phyloP scores from a whole-genome alignment of 2,797 vertebrate species.

The Myotis daubentonii region DNA sequence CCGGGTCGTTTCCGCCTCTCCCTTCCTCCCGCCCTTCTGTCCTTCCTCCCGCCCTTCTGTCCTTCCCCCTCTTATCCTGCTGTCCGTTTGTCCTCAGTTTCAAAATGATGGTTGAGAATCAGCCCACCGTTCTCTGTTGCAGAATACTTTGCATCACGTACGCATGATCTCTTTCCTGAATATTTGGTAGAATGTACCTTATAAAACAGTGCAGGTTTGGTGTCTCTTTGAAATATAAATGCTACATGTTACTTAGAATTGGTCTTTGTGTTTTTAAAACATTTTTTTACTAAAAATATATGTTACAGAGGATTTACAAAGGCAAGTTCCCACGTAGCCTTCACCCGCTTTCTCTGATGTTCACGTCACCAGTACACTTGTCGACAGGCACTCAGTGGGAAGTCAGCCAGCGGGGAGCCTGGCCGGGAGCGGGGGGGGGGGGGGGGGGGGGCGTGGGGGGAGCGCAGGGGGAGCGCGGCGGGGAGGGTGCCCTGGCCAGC shows the following conservation, averaged over 20 bases:
- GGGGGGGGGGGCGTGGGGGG: too few relatives aligned
- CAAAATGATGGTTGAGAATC: not conserved
- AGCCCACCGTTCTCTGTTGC: not conserved
- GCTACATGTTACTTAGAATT: not conserved
- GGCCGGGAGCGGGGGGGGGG: too few relatives aligned
- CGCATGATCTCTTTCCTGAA: not conserved
- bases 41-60: too few relatives aligned
- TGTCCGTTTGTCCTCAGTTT: not conserved
- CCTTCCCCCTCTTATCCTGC: not conserved
- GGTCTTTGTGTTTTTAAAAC: not conserved
- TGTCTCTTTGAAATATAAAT: not conserved
- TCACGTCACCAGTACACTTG: not conserved
- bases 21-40: too few relatives aligned
- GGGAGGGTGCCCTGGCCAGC: too few relatives aligned
- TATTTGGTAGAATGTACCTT: not conserved
- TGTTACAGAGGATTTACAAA: not conserved
- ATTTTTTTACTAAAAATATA: not conserved
- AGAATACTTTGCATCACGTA: not conserved
- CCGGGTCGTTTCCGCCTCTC: rapidly evolving
- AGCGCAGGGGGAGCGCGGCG: too few relatives aligned
- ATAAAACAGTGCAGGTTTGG: not conserved
- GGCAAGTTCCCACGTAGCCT: not conserved
- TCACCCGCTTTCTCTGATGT: not conserved
- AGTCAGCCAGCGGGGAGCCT: too few relatives aligned
- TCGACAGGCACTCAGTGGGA: not conserved